Base-by-base conservation (phyloP, 2,888 invertebrate species). In the Calameuta pallipes region DNA sequence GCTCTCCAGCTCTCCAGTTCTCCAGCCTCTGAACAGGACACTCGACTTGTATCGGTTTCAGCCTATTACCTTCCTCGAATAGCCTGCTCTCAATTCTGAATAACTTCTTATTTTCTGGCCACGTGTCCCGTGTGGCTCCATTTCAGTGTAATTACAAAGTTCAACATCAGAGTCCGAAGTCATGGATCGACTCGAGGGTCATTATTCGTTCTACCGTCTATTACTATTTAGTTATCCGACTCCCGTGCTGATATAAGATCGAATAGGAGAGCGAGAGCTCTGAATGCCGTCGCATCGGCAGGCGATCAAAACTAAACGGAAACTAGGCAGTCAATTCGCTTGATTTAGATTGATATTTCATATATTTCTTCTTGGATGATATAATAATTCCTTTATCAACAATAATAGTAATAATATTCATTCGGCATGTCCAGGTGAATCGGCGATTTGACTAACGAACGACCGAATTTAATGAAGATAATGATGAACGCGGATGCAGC, bases 21-120 rank as follows among this genome's bases (percentile, higher is more conserved):
- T 31, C 31, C 31, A 31, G 31, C 31, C 70, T n/a, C 70, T n/a
- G 11, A 70, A 30, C 75, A 79, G 75, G 80, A 70, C 83, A 86
- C 88, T 88, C 78, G 81, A 85, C 84, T 86, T 87, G 89, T 89
- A 88, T 88, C 88, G 82, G 82, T 86, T 89, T 88, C 87, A 82
- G 79, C 87, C 89, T 88, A 89, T 90, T 89, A 86, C 84, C 80
- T 84, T 75, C 75, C 30, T 13, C 30, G 70, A 33, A 70, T 70
- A 70, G 30, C 3, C 30, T 70, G 70, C 70, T 13, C 37, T 37
- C 13, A 1, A 37, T 37, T 37, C 37, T 37, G 37, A 37, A 37
- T 37, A 37, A 37, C 13, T 37, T 37, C 70, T 70, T 70, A 30
- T n/a, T 70, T 33, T 70, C 9, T 33, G 70, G 70, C 70, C 70